Conservation (phyloP, 2,797 vertebrate genomes). For the Cheirogaleus major region DNA sequence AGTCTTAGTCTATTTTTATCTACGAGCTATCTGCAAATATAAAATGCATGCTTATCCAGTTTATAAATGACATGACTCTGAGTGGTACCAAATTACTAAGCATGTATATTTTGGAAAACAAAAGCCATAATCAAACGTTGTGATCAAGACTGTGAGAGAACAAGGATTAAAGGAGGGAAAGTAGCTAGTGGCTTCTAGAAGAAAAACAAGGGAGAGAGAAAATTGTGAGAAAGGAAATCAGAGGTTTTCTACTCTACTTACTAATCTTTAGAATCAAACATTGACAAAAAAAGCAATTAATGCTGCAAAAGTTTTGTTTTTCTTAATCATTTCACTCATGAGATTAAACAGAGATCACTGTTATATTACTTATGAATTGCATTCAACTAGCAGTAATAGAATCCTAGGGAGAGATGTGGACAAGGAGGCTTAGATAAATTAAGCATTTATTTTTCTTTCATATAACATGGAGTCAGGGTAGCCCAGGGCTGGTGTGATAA, state of each 20-base stretch:
- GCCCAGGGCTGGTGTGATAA: not conserved
- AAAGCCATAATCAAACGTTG: not conserved
- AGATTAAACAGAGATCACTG: not conserved
- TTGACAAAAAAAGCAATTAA: not conserved
- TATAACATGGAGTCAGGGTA: not conserved
- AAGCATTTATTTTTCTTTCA: not conserved
- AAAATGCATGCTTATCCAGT: not conserved
- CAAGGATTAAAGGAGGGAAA: not conserved
- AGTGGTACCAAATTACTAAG: not conserved
- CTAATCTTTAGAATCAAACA: conserved; percentile 19
- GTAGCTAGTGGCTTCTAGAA: not conserved
- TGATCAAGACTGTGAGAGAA: not conserved
- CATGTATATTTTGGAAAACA: not conserved
- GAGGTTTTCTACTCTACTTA: not conserved
- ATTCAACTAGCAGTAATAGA: not conserved
- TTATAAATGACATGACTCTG: not conserved
- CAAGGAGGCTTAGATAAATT: not conserved
- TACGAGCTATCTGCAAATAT: not conserved
- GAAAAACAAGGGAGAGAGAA: not conserved
- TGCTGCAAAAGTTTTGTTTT: not conserved
- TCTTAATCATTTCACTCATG: not conserved
- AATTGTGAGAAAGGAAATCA: not conserved
- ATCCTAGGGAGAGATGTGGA: not conserved
- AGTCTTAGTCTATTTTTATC: not conserved
- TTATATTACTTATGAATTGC: not conserved